phyloP scores from a whole-genome alignment of 2,113 vertebrate genomes.

The Ceyx margarethae region DNA sequence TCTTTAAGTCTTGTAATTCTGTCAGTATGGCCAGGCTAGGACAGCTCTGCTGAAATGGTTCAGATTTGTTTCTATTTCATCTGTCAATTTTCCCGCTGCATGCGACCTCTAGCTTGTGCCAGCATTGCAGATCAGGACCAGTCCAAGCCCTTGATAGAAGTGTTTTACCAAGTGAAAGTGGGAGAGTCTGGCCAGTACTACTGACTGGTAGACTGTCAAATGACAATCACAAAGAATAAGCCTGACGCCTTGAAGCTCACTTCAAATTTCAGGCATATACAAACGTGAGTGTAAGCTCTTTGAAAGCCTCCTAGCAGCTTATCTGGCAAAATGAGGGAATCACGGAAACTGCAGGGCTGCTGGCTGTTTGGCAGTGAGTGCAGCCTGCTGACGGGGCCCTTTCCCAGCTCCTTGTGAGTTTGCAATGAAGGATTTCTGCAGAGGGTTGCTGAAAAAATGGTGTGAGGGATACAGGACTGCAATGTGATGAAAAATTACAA shows the following conservation, averaged over 20 bases:
- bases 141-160: fast-evolving
- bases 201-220: background rate
- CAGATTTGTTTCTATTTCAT: background rate
- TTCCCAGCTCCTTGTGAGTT: fast-evolving
- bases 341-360: background rate
- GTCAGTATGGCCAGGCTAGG: background rate
- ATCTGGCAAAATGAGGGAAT: background rate
- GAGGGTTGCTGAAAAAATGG: background rate
- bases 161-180: background rate
- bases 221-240: background rate
- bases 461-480: background rate
- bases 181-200: background rate
- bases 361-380: background rate
- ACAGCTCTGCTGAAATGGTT: background rate
- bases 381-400: fast-evolving
- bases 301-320: too few relatives aligned
- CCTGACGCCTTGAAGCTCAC: fast-evolving
- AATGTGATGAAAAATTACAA: background rate
- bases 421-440: background rate
- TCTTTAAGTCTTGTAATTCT: background rate
- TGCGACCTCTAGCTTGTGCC: background rate
- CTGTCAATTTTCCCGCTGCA: background rate
- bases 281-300: background rate
- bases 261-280: fast-evolving
- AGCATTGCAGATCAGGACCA: fast-evolving